These are phyloP conservation scores for Pycnomerus fuliginosus DNA, from an alignment of 2,888 invertebrate genomes.

Conservation along the genomic window DNA sequence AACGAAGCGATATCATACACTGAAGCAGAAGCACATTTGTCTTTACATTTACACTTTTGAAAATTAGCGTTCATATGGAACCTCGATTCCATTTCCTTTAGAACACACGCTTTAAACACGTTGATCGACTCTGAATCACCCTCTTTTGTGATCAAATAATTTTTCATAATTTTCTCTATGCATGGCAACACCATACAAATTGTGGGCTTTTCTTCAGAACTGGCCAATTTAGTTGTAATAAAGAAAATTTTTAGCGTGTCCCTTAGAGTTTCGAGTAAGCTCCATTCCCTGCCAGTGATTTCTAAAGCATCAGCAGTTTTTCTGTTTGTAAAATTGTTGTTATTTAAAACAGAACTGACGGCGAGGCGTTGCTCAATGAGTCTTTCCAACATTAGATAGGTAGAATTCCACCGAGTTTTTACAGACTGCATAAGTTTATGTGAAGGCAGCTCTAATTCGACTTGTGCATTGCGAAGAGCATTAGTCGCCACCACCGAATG, in stretches of 20 bases:
- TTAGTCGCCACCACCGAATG: background rate
- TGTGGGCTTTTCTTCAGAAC: constrained; percentile 19
- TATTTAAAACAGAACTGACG: constrained; percentile 15
- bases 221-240: constrained; percentile 22
- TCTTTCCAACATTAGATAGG: constrained; percentile 27
- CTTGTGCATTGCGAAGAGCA: constrained; percentile 8
- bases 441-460: constrained; percentile 11
- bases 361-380: constrained; percentile 28
- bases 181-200: constrained; percentile 21
- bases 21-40: no score
- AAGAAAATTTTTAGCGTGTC: constrained; percentile 18
- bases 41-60: no score
- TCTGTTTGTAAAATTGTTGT: background rate
- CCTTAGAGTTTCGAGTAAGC: background rate
- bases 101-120: no score
- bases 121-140: no score
- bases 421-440: constrained; percentile 24
- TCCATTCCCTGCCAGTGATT: background rate
- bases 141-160: no score
- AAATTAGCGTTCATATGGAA: no score
- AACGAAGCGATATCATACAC: constrained; percentile 21
- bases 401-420: constrained; percentile 27
- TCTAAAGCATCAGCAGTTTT: background rate
- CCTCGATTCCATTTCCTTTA: no score
- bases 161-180: no score